Conservation (phyloP, 2,113 vertebrate genomes). For the Cepphus grylle region DNA sequence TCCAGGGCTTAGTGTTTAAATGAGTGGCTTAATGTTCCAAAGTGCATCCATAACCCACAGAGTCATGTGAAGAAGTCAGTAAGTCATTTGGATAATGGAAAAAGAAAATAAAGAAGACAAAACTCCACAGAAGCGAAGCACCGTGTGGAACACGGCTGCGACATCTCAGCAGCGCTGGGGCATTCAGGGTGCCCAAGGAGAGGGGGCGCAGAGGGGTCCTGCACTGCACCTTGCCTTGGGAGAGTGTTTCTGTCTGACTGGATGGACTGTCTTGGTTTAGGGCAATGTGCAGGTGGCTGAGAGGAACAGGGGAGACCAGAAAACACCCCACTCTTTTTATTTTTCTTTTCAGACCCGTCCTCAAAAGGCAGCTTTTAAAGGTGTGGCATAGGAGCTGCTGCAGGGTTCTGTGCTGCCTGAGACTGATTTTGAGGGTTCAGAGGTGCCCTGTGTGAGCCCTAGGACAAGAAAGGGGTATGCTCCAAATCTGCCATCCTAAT, state of each 20-base stretch:
- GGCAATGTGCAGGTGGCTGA: not conserved
- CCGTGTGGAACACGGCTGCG: not conserved
- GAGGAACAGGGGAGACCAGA: not conserved
- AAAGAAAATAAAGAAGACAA: not conserved
- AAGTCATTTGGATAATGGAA: not conserved
- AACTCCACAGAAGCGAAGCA: not conserved
- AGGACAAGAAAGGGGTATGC: not conserved
- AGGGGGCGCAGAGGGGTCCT: not conserved
- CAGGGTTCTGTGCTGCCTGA: not conserved
- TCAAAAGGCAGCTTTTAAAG: not conserved
- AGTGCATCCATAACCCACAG: not conserved
- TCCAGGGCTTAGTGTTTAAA: not conserved
- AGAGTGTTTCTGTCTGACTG: not conserved
- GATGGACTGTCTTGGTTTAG: not conserved
- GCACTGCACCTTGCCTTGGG: rapidly evolving
- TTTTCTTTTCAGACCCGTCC: not conserved
- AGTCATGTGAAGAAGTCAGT: not conserved
- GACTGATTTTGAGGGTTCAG: not conserved
- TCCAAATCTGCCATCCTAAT: not conserved
- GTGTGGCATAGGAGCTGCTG: not conserved
- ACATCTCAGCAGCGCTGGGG: not conserved
- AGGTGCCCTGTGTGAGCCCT: not conserved
- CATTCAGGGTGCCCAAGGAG: rapidly evolving
- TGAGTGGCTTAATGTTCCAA: not conserved
- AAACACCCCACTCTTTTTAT: not conserved